Base-by-base conservation (phyloP, 2,888 invertebrate genomes). In the Ariolimax columbianus region DNA sequence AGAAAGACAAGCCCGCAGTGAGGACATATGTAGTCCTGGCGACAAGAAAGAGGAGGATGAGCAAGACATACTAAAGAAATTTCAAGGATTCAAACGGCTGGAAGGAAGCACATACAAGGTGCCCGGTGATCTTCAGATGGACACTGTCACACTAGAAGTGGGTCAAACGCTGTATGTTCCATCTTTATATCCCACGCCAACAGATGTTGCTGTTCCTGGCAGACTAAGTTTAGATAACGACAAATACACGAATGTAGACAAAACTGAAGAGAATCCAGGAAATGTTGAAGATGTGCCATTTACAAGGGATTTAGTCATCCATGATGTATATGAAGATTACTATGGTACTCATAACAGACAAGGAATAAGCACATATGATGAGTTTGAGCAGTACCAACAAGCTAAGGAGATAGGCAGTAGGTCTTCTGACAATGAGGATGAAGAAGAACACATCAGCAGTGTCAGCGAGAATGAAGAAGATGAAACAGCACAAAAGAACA, bases 381-480 rank as follows among this genome's bases (percentile, higher is more conserved):
- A 75, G 19, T 51, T 51, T 33, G 19, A 75, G 19, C n/a, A n/a
- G 30, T 30, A 75, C 38, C 9, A 51, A 75, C 33, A 51, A 51
- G 23, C 33, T 51, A 51, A 19, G 23, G 33, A 33, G 17, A 75
- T 33, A 33, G 33, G 1, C 17, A 23, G 43, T 26, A 14, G 1
- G 33, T 75, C 1, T 51, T 36, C 40, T 38, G 84, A 73, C 47
- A 59, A 80, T 40, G 83, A 68, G 11, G 83, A 77, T 55, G 83
- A 83, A 9, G 84, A 84, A 40, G 84, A 84, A n/a, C 72, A 84
- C 43, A 78, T 85, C 19, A 38, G 75, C 77, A 85, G 85, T 75
- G 85, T 85, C 38, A 85, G 85, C 59, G 85, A 85, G 38, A 59
- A 85, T 68, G 72, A 43, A 14, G 83, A 77, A 33, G 73, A 79